Conservation (phyloP, 1,140 invertebrate genomes). For the Lepeophtheirus salmonis region DNA sequence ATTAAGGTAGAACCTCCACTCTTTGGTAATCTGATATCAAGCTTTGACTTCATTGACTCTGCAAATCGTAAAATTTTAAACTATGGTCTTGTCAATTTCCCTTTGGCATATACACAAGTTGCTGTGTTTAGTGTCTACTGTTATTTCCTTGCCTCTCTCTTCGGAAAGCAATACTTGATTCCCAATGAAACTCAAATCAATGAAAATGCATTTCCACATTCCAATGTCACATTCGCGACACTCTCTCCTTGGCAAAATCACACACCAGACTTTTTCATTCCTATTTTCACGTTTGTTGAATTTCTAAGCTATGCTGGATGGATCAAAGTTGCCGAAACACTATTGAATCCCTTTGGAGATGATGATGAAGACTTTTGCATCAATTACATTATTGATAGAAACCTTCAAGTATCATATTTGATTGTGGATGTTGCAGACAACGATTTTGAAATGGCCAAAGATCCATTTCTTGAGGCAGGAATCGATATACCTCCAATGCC, state of each 20-base stretch:
- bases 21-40: slow-evolving; percentile 4
- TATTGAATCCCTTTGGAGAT: slow-evolving; percentile 81
- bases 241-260: slow-evolving; percentile 21
- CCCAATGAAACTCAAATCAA: slow-evolving; percentile 25
- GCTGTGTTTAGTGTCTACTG: slow-evolving; percentile 31
- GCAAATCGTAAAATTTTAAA: slow-evolving; percentile 22
- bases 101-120: slow-evolving; percentile 24
- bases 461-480: slow-evolving; percentile 17
- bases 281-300: slow-evolving; percentile 37
- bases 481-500: slow-evolving; percentile 8
- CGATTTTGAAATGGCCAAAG: slow-evolving; percentile 9
- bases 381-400: slow-evolving; percentile 16
- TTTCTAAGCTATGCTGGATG: slow-evolving; percentile 93
- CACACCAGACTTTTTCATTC: slow-evolving; percentile 33
- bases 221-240: background rate
- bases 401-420: slow-evolving; percentile 16
- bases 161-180: slow-evolving; percentile 59
- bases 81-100: slow-evolving; percentile 37
- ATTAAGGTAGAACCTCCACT: slow-evolving; percentile 10
- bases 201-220: slow-evolving; percentile 20
- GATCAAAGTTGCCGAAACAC: slow-evolving; percentile 78
- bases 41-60: slow-evolving; percentile 2
- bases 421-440: slow-evolving; percentile 16
- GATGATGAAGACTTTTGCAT: slow-evolving; percentile 79
- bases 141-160: slow-evolving; percentile 43